A percentile compares a stretch with the other conserved stretches of the same genome.
These are phyloP conservation scores for Rhegmatorhina hoffmannsi DNA, from an alignment of 2,113 vertebrate genomes.

Conservation along the genomic window DNA sequence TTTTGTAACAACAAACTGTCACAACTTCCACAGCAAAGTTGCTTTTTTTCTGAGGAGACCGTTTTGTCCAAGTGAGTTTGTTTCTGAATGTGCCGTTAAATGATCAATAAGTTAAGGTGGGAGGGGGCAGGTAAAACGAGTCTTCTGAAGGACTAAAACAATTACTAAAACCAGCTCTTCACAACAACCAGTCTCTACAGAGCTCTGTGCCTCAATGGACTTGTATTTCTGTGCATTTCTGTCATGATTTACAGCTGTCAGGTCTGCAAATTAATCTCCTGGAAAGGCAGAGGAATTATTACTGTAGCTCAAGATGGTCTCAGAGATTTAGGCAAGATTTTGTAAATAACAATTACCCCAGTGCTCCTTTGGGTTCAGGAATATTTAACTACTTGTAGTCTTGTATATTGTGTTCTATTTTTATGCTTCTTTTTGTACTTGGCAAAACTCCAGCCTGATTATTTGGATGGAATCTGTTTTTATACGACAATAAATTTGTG, in stretches of 20 bases:
- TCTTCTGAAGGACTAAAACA: background rate
- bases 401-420: constrained; percentile 58
- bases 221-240: background rate
- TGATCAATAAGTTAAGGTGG: background rate
- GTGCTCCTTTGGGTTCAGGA: background rate
- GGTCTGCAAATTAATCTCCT: background rate
- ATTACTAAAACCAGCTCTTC: background rate
- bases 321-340: background rate
- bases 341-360: constrained; percentile 35
- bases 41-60: background rate
- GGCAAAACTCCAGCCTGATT: constrained; percentile 25
- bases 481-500: constrained; percentile 29
- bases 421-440: constrained; percentile 63
- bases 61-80: background rate
- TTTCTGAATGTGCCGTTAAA: background rate
- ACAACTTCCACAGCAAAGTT: background rate
- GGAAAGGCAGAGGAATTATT: background rate
- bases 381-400: constrained; percentile 42
- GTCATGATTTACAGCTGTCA: background rate
- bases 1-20: background rate
- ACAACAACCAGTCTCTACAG: background rate
- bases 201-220: background rate
- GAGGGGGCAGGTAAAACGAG: background rate
- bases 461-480: constrained; percentile 17
- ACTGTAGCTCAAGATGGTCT: background rate